Percentiles rank a stretch among this genome's conserved stretches.
Conservation (phyloP, 2,797 vertebrate species). For the Rousettus madagascariensis region DNA sequence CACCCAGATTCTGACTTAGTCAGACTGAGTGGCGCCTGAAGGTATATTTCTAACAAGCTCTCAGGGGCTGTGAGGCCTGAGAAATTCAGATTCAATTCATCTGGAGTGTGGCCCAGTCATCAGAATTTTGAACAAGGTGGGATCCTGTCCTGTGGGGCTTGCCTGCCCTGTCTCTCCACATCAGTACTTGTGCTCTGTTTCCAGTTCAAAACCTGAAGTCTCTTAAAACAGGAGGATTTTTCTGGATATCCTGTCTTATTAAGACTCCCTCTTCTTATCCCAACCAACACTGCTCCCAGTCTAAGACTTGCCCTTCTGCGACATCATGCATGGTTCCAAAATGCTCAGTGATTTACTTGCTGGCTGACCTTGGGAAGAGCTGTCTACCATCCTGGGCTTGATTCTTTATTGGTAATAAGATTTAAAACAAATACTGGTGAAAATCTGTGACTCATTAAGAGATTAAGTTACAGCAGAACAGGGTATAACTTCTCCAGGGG, state of each 20-base stretch:
- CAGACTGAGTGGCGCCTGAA: not conserved
- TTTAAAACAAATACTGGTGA: not conserved
- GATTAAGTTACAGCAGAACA: not conserved
- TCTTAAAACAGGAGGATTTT: not conserved
- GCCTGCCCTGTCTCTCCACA: not conserved
- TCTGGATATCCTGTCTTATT: not conserved
- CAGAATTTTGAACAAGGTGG: not conserved
- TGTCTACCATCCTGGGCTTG: not conserved
- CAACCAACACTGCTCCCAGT: fast-evolving
- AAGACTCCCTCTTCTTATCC: not conserved
- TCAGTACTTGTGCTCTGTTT: not conserved
- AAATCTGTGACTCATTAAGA: not conserved
- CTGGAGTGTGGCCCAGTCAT: not conserved
- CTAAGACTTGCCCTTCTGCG: not conserved
- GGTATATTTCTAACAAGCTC: not conserved
- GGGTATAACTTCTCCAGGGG: fast-evolving
- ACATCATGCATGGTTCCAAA: fast-evolving
- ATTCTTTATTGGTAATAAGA: not conserved
- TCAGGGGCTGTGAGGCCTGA: not conserved
- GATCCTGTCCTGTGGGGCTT: fast-evolving
- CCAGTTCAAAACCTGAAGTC: not conserved
- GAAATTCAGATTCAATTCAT: not conserved
- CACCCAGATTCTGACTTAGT: not conserved
- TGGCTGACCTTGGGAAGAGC: not conserved
- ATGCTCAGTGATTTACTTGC: not conserved